These are phyloP conservation scores for Harpagus bidentatus DNA, from an alignment of 2,113 vertebrate genomes.

Conservation along the genomic window DNA sequence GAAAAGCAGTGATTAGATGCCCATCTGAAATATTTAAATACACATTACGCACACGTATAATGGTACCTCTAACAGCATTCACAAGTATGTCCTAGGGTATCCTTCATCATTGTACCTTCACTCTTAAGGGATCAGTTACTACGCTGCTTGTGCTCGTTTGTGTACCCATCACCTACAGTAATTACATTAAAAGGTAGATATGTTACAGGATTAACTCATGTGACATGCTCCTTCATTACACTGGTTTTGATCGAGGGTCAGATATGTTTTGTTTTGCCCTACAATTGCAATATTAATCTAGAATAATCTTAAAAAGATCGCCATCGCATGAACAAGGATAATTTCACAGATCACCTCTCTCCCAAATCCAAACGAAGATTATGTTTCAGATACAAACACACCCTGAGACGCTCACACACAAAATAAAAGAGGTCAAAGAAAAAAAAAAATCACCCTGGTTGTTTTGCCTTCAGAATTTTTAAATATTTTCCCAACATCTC, in stretches of 20 bases:
- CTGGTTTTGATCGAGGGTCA: neutral
- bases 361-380: neutral
- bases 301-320: slow-evolving; percentile 9
- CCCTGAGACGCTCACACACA: slow-evolving; percentile 43
- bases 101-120: neutral
- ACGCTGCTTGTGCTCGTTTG: neutral
- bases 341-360: neutral
- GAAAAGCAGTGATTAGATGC: neutral
- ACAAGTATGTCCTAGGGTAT: neutral
- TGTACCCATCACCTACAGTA: neutral
- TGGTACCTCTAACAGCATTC: neutral
- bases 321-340: neutral
- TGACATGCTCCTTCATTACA: neutral
- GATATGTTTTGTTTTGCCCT: neutral
- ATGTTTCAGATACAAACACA: neutral
- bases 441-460: slow-evolving; percentile 63
- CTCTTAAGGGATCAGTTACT: neutral
- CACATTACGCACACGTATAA: neutral
- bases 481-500: slow-evolving; percentile 83
- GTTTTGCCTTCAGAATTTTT: slow-evolving; percentile 76
- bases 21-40: neutral
- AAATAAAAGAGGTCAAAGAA: slow-evolving; percentile 78
- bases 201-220: neutral
- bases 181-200: neutral
- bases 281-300: neutral